Evolutionary conservation across 2,797 vertebrate species (phyloP).

Genomic region (Tapirus indicus): DNA sequence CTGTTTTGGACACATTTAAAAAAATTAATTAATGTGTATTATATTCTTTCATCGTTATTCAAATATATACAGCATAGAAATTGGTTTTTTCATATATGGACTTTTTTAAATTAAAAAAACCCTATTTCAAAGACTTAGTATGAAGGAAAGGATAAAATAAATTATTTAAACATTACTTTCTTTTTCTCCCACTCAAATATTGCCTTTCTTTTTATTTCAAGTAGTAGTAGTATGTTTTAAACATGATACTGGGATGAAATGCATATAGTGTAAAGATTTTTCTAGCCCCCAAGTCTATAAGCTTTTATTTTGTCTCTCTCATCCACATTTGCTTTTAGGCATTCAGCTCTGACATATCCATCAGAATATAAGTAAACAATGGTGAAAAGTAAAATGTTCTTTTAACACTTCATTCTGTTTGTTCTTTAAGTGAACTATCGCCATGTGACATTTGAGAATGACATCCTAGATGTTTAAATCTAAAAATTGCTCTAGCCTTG

Average conservation of each 20-base stretch:
- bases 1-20: not conserved
- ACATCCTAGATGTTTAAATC: slow-evolving; percentile 55
- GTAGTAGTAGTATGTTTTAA: not conserved
- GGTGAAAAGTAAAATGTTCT: slow-evolving; percentile 56
- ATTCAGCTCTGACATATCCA: slow-evolving; percentile 54
- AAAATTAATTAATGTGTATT: not conserved
- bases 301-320: slow-evolving; percentile 24
- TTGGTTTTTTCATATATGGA: not conserved
- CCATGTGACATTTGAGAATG: slow-evolving; percentile 73
- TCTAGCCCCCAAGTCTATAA: not conserved
- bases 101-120: not conserved
- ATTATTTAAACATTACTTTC: not conserved
- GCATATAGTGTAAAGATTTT: not conserved
- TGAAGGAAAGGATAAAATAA: not conserved
- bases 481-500: slow-evolving; percentile 54
- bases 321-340: not conserved
- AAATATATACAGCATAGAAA: not conserved
- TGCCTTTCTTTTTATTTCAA: slow-evolving; percentile 19
- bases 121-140: not conserved
- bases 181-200: not conserved
- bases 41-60: not conserved
- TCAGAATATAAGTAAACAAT: slow-evolving; percentile 61
- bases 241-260: not conserved
- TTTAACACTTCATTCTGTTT: slow-evolving; percentile 52
- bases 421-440: slow-evolving; percentile 65